These are phyloP conservation scores for Hydrolagus colliei DNA, from an alignment of 2,797 vertebrate species.

Conservation along the genomic window DNA sequence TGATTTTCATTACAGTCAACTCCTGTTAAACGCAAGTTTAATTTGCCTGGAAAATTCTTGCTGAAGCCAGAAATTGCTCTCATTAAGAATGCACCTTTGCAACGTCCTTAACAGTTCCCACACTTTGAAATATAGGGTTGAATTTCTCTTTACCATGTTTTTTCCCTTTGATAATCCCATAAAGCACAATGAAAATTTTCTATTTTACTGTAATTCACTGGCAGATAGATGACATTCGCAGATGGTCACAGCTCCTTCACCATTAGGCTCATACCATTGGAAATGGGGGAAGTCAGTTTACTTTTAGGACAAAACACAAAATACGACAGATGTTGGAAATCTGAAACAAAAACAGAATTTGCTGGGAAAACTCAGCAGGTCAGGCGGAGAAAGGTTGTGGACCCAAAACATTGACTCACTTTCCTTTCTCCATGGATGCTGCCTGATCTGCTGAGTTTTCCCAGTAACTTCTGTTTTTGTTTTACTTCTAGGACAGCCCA, in stretches of 20 bases:
- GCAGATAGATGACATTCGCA: too few species aligned
- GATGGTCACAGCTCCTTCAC: too few species aligned
- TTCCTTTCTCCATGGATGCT: too few species aligned
- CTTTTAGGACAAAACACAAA: background rate
- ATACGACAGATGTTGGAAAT: too few species aligned
- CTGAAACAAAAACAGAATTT: too few species aligned
- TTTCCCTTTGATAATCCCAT: background rate
- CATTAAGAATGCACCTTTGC: conserved; percentile 8
- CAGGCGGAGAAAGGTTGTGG: too few species aligned
- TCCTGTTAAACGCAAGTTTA: conserved; percentile 15
- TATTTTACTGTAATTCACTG: background rate
- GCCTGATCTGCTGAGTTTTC: too few species aligned
- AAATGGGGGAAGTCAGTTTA: background rate
- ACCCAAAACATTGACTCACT: too few species aligned
- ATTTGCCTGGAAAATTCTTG: conserved; percentile 2
- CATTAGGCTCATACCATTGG: background rate
- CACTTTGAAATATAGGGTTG: background rate
- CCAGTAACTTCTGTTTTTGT: too few species aligned
- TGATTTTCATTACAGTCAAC: conserved; percentile 11
- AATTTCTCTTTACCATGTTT: background rate
- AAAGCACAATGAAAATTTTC: background rate
- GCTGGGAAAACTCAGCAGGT: too few species aligned
- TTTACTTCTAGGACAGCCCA: background rate
- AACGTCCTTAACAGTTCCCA: background rate
- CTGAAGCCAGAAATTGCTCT: conserved; percentile 10